A percentile compares a stretch with the other conserved stretches of the same genome.
phyloP scores from a whole-genome alignment of 2,888 invertebrate genomes.

The Limnephilus marmoratus region DNA sequence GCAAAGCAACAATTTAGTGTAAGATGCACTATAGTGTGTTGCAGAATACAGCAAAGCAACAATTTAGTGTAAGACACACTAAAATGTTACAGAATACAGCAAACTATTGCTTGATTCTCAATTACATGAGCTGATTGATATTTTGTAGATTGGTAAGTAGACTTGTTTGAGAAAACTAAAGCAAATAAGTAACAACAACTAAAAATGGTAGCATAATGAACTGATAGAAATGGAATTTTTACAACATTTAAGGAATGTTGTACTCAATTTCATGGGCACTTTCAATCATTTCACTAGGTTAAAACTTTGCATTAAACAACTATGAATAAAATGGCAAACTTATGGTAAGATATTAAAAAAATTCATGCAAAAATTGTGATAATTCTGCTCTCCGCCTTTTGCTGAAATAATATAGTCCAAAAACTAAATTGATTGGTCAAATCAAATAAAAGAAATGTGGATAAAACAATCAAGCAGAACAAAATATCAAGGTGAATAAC shows the following conservation, averaged over 20 bases:
- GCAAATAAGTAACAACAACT: not conserved
- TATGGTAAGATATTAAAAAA: not conserved
- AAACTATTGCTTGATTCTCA: not conserved
- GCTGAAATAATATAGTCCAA: not conserved
- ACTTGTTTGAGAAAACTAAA: constrained; percentile 15
- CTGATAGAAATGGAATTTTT: not conserved
- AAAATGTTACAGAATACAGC: too few relatives aligned
- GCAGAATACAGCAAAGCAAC: not conserved
- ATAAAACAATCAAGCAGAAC: constrained; percentile 31
- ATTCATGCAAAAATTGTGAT: constrained; percentile 7
- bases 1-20: not conserved
- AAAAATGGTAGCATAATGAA: not conserved
- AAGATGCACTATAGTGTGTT: not conserved
- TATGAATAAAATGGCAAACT: not conserved
- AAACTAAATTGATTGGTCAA: not conserved
- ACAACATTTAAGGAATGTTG: not conserved
- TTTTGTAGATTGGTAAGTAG: not conserved
- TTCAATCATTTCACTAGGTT: not conserved
- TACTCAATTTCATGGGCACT: not conserved
- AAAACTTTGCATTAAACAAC: not conserved
- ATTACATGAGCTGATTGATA: not conserved
- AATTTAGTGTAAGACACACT: too few relatives aligned
- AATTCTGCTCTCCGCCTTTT: not conserved
- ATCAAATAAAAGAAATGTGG: not conserved
- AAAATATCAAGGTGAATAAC: not conserved